Percentiles rank a stretch among this genome's conserved stretches.
phyloP scores from a whole-genome alignment of 1,140 invertebrate species.

The Arctopsyche grandis region DNA sequence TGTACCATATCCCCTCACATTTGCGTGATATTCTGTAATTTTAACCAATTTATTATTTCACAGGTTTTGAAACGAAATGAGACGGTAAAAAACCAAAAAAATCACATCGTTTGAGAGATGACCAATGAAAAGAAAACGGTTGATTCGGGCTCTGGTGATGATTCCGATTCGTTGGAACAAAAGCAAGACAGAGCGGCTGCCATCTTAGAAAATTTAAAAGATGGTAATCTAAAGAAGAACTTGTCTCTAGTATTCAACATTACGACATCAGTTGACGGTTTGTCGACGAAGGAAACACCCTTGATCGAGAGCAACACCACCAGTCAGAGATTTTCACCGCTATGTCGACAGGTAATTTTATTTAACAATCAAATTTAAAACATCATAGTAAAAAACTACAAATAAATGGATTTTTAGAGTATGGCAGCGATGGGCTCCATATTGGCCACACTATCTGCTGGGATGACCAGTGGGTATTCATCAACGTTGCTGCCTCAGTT shows the following conservation, averaged over 20 bases:
- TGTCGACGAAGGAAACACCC: constrained; percentile 31
- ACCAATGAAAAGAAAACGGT: neutral
- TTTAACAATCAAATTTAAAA: neutral
- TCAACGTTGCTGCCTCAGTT: constrained; percentile 73
- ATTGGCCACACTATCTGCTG: constrained; percentile 66
- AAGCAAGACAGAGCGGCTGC: neutral
- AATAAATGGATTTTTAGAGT: constrained; percentile 57
- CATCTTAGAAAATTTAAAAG: neutral
- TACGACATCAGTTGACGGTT: neutral
- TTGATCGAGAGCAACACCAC: constrained; percentile 40
- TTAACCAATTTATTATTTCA: too few relatives aligned
- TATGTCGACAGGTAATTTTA: constrained; percentile 48
- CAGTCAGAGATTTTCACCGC: constrained; percentile 49
- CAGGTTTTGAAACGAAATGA: too few relatives aligned
- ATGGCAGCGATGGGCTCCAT: constrained; percentile 67
- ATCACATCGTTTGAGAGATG: too few relatives aligned
- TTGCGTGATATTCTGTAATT: too few relatives aligned
- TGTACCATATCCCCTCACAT: too few relatives aligned
- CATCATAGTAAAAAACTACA: neutral
- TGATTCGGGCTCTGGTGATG: neutral
- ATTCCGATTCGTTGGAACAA: neutral
- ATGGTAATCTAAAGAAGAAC: constrained; percentile 44
- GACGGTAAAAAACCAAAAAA: too few relatives aligned
- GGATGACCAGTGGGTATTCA: constrained; percentile 71
- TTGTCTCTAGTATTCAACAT: constrained; percentile 48